A percentile compares a stretch with the other conserved stretches of the same genome.
phyloP scores from a whole-genome alignment of 2,113 vertebrate genomes.

The Garra rufa region DNA sequence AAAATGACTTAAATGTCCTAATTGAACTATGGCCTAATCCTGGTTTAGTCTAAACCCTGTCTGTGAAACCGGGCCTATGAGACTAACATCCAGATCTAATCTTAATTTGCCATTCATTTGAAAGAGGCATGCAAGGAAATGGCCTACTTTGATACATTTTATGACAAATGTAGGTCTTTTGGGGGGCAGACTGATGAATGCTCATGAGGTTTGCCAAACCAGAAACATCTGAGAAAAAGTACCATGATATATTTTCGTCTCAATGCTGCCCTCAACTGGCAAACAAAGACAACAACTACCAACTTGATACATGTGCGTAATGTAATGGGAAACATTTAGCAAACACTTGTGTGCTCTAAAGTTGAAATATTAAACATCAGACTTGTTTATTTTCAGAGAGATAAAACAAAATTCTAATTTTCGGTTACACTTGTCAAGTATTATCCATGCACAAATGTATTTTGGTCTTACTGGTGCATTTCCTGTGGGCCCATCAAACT shows the following conservation, averaged over 20 bases:
- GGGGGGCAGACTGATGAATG: conserved; percentile 1
- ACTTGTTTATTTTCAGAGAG: neutral
- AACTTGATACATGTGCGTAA: neutral
- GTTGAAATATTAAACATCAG: neutral
- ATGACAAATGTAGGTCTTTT: neutral
- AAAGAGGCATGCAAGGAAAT: neutral
- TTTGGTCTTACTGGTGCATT: neutral
- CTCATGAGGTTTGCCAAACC: neutral
- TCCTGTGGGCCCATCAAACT: neutral
- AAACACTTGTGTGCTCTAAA: neutral
- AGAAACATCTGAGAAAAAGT: neutral
- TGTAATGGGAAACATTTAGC: neutral
- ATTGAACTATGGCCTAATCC: too few species aligned
- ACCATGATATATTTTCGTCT: conserved; percentile 31
- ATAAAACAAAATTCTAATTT: neutral
- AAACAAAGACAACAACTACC: neutral
- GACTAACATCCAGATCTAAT: neutral
- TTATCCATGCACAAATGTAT: neutral
- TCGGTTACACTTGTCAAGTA: neutral
- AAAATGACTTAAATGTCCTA: too few species aligned
- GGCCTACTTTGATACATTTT: neutral
- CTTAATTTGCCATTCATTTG: neutral
- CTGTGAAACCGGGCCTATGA: too few species aligned
- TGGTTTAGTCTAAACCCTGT: too few species aligned
- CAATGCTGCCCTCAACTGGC: conserved; percentile 50